phyloP scores from a whole-genome alignment of 2,888 invertebrate genomes.

The Fissipunctia ypsillon region DNA sequence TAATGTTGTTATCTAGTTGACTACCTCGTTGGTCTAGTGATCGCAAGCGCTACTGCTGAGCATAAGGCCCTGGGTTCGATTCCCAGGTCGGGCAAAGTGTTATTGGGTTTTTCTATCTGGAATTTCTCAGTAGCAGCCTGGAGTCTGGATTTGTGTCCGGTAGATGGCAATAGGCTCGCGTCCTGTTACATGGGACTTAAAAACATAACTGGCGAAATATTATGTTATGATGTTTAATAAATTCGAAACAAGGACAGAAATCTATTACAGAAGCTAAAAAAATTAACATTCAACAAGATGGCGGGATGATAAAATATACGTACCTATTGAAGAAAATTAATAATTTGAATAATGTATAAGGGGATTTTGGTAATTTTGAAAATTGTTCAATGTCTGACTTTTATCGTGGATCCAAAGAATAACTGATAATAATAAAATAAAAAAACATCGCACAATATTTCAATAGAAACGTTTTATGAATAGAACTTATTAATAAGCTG shows the following conservation, averaged over 20 bases:
- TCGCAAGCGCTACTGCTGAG: no score
- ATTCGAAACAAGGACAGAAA: slow-evolving; percentile 35
- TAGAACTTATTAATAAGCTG: no score
- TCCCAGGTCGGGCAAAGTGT: no score
- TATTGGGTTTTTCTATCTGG: no score
- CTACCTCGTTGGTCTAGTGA: no score
- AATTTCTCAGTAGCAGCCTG: no score
- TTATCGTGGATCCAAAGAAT: neutral
- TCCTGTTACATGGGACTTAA: no score
- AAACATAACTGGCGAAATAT: no score
- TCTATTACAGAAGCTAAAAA: slow-evolving; percentile 15
- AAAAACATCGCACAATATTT: neutral
- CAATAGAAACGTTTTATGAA: neutral
- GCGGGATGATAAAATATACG: slow-evolving; percentile 16
- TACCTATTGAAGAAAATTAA: slow-evolving; percentile 13
- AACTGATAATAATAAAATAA: neutral
- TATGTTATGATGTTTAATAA: slow-evolving; percentile 31
- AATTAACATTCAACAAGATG: slow-evolving; percentile 34
- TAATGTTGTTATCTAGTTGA: no score
- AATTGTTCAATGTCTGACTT: neutral
- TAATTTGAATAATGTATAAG: neutral
- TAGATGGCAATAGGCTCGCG: no score
- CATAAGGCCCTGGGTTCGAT: no score
- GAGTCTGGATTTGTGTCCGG: no score
- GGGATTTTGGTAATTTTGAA: slow-evolving; percentile 6